phyloP scores from a whole-genome alignment of 2,888 invertebrate species.

The Neoaliturus tenellus region DNA sequence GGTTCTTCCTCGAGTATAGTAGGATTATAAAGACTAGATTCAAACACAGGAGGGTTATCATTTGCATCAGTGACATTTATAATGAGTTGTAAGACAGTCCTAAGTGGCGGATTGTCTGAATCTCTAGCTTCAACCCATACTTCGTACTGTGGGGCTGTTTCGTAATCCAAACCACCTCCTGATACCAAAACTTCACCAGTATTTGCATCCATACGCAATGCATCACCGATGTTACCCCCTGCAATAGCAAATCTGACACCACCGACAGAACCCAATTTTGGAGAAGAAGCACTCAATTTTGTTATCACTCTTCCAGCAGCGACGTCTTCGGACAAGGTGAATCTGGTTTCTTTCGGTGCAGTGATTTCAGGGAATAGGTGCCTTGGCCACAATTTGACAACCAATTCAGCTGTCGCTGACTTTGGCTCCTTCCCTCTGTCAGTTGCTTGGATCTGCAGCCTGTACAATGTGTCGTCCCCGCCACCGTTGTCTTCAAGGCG shows the following conservation, averaged over 20 bases:
- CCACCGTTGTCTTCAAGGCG: slow-evolving; percentile 75
- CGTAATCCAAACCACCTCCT: slow-evolving; percentile 88
- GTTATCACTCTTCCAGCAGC: slow-evolving; percentile 86
- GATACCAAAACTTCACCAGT: slow-evolving; percentile 89
- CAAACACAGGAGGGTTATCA: slow-evolving; percentile 93
- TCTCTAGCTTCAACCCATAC: slow-evolving; percentile 95
- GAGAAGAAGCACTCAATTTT: slow-evolving; percentile 85
- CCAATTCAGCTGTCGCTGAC: slow-evolving; percentile 84
- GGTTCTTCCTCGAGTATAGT: slow-evolving; percentile 91
- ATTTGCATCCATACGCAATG: slow-evolving; percentile 86
- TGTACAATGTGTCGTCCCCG: slow-evolving; percentile 73
- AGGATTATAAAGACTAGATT: slow-evolving; percentile 87
- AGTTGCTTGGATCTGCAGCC: slow-evolving; percentile 85
- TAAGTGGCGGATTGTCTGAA: slow-evolving; percentile 86
- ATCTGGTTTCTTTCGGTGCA: slow-evolving; percentile 81
- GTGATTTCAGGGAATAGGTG: slow-evolving; percentile 89
- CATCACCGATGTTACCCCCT: slow-evolving; percentile 95
- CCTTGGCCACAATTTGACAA: slow-evolving; percentile 85
- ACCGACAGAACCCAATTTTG: slow-evolving; percentile 84
- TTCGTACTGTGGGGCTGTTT: slow-evolving; percentile 88
- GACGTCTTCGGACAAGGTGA: slow-evolving; percentile 88
- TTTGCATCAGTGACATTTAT: slow-evolving; percentile 96
- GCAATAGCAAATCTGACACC: slow-evolving; percentile 89
- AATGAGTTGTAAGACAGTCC: slow-evolving; percentile 86
- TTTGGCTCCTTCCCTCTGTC: slow-evolving; percentile 85